Evolutionary conservation across 2,113 vertebrate species (phyloP).

Genomic region (Hucho hucho): DNA sequence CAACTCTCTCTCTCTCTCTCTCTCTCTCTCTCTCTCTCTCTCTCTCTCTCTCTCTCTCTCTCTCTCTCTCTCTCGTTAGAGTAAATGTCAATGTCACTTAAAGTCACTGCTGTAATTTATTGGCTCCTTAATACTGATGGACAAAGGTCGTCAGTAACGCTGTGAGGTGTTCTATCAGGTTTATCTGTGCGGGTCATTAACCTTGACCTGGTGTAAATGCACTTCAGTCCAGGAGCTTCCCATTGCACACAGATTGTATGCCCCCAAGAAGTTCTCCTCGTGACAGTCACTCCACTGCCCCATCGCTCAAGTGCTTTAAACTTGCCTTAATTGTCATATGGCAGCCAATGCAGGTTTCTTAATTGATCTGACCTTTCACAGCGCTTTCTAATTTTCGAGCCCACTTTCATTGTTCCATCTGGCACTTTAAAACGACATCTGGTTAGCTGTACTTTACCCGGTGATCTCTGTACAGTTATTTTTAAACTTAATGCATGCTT

Average conservation of each 20-base stretch:
- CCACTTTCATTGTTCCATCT: conserved; percentile 99
- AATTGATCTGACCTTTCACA: conserved; percentile 99
- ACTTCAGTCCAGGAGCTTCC: conserved; percentile 28
- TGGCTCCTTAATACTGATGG: conserved; percentile 72
- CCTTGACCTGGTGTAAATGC: conserved; percentile 75
- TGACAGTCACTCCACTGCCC: conserved; percentile 61
- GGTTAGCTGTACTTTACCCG: conserved; percentile 99
- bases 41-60: conserved; percentile 22
- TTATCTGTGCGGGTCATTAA: conserved; percentile 75
- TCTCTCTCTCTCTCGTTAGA: conserved; percentile 57
- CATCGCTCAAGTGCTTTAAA: conserved; percentile 83
- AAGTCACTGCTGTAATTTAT: conserved; percentile 77
- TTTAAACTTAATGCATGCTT: conserved; percentile 99
- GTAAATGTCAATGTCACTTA: conserved; percentile 76
- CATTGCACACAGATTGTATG: conserved; percentile 47
- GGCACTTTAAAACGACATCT: conserved; percentile 99
- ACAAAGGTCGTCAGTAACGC: conserved; percentile 71
- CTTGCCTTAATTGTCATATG: conserved; percentile 95
- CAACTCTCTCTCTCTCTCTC: no score
- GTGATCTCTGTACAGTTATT: conserved; percentile 99
- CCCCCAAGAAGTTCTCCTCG: conserved; percentile 71
- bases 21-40: not conserved
- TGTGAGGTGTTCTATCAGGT: conserved; percentile 73
- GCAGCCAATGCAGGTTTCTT: conserved; percentile 96
- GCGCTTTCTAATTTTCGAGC: conserved; percentile 98